phyloP scores from a whole-genome alignment of 2,888 invertebrate species.

The Myopa tessellatipennis region DNA sequence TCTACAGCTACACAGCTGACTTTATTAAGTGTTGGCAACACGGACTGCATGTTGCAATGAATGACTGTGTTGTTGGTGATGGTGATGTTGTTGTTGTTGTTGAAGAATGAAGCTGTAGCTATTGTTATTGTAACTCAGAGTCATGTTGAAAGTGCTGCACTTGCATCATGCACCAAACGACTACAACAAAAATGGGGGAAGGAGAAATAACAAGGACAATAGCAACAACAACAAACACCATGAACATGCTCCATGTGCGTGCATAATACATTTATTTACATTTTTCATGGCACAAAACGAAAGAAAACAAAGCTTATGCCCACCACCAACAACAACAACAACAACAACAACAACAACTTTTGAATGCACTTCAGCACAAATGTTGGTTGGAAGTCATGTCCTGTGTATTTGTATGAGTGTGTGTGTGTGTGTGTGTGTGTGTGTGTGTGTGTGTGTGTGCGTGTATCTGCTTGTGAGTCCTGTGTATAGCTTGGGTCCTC shows the following conservation, averaged over 20 bases:
- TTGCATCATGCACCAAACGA: slow-evolving; percentile 6
- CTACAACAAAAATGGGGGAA: background rate
- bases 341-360: background rate
- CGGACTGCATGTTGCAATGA: slow-evolving; percentile 30
- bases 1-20: background rate
- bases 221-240: slow-evolving; percentile 23
- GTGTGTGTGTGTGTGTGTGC: too few relatives aligned
- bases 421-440: too few relatives aligned
- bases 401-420: too few relatives aligned
- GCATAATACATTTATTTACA: slow-evolving; percentile 48
- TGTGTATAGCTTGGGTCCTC: too few relatives aligned
- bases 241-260: slow-evolving; percentile 49
- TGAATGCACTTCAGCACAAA: too few relatives aligned
- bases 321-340: slow-evolving; percentile 3
- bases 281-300: background rate
- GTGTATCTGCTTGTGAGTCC: too few relatives aligned
- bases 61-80: background rate
- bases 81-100: slow-evolving; percentile 37
- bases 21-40: slow-evolving; percentile 28
- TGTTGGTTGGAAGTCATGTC: too few relatives aligned
- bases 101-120: background rate
- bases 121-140: background rate
- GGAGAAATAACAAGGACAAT: background rate
- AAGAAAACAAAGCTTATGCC: background rate
- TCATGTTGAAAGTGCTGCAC: background rate